Base-by-base conservation (phyloP, 2,888 invertebrate genomes). In the Ceramica pisi region DNA sequence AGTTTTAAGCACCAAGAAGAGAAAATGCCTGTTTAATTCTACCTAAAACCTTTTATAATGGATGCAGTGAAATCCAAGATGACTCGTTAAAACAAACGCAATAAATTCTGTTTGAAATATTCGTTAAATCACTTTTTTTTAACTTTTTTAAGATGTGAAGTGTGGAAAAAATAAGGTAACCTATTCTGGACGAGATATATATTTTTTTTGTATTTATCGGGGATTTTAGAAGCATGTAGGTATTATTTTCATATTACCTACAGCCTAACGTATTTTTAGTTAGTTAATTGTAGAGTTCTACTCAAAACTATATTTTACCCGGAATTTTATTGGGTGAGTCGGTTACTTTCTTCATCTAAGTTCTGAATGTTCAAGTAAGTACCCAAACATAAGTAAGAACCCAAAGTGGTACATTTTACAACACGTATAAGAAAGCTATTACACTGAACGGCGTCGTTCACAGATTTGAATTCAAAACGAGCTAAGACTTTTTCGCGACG, bases 381-480 rank as follows among this genome's bases (percentile, higher is more conserved):
- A 46, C 12, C 19, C n/a, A 68, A 38, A 68, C 35, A 50, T 44
- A 53, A 62, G 46, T 66, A 44, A 71, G 41, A 35, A 38, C 66
- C 69, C 55, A 75, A 76, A 81, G 70, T 76, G 71, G 74, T 75
- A 78, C 67, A 78, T 76, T 85, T 75, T 68, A 82, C 67, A 77
- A 78, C 83, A 73, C 55, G 57, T 77, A 75, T 81, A 81, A 74
- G 80, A 78, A 78, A 67, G 60, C 75, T 66, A 83, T 86, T 81
- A 84, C 77, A 76, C 75, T 77, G 77, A 79, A 81, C 68, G 75
- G 21, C 63, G 72, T 62, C 78, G 74, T 80, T 81, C 75, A 63
- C 63, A 77, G 81, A 83, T 86, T 86, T 86, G 80, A 83, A 86
- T 83, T 71, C 74, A 59, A 56, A 81, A 83, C 71, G 71, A 80